These are phyloP conservation scores for Thymelicus acteon DNA, from an alignment of 2,888 invertebrate species.

Conservation along the genomic window DNA sequence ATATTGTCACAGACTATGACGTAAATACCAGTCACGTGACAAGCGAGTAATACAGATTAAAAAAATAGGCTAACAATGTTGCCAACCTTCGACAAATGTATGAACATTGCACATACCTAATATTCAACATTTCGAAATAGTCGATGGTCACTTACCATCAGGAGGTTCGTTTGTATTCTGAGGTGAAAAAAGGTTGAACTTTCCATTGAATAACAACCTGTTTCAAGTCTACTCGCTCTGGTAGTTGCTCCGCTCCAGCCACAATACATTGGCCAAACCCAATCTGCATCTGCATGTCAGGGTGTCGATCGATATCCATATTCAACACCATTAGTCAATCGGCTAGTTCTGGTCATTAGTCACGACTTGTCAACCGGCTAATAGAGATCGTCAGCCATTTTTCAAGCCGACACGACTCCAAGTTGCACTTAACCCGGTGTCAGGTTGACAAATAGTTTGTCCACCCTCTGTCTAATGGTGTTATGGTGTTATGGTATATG, in stretches of 20 bases:
- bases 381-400: conserved; percentile 17
- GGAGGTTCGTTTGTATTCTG: no score
- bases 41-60: no score
- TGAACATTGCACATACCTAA: no score
- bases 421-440: conserved; percentile 30
- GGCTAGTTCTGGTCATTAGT: conserved; percentile 12
- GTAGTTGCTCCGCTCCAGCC: not conserved
- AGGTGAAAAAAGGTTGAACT: no score
- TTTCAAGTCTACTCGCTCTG: no score
- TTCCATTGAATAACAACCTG: no score
- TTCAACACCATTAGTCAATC: conserved; percentile 23
- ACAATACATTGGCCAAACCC: not conserved
- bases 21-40: no score
- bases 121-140: no score
- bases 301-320: conserved; percentile 7
- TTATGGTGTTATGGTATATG: conserved; percentile 7
- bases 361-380: conserved; percentile 24
- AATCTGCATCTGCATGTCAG: conserved; percentile 13
- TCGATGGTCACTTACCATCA: no score
- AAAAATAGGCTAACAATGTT: no score
- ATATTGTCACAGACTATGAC: no score
- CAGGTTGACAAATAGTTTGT: conserved; percentile 32
- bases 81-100: no score
- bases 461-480: conserved; percentile 13
- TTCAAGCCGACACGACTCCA: conserved; percentile 14